Evolutionary conservation across 2,113 vertebrate species (phyloP), one percentile per base, ranked within the genome.

Genomic region (Poeciliopsis retropinna): DNA sequence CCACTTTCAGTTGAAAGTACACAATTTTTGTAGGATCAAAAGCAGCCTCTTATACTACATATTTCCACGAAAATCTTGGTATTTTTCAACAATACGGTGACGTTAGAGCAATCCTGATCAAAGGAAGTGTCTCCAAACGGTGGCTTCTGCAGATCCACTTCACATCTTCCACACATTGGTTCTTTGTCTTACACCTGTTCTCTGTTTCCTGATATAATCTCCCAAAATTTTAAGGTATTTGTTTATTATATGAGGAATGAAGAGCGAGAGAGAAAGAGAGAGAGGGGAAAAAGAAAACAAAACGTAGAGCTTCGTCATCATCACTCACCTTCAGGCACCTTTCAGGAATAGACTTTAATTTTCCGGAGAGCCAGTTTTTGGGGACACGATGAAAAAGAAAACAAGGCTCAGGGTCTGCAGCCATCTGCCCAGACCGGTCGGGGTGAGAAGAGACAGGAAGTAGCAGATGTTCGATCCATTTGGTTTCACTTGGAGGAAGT

Each of bases 361-460:
- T 60, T 27, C 54, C 32, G 2, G 12, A 10, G 19, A 32, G 14
- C 15, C 25, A 60, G 28, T 47, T 47, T 34, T 39, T 22, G 30
- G 22, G 47, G 19, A 31, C 15, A 32, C 47, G 27, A 14, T 47
- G 25, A 31, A 47, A 44, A 37, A 37, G 34, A 37, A 37, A 62
- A 11, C 3, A 9, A 44, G 54, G 32, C n/a, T 32, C 29, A n/a
- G 54, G 31, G 54, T 28, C n/a, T 12, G 54, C 25, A 10, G 54
- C 70, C 57, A 61, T 71, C 70, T 71, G 68, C 68, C 51, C 51
- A 30, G 22, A 60, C 17, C 22, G 4, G 54, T 60, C 25, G n/a
- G 31, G 22, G 51, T 37, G 41, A 60, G 8, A 15, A 22, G 31
- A 22, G 68, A 70, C 47, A 15, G 25, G 25, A 39, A 61, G 60